Conservation (phyloP, 2,888 invertebrate genomes). For the Leucophora obtusa region DNA sequence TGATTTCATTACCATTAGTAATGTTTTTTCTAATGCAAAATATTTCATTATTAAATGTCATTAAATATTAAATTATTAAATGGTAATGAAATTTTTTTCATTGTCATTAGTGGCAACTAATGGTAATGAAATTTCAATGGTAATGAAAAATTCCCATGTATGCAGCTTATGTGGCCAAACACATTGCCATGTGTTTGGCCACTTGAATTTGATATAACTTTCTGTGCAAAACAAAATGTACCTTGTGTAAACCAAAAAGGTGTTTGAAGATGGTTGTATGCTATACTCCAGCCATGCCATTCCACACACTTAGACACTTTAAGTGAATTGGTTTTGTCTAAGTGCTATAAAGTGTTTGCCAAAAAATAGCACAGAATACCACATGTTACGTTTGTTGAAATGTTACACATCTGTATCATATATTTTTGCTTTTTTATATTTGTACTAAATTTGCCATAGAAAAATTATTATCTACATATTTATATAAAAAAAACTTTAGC, state of each 20-base stretch:
- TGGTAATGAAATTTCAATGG: too few relatives aligned
- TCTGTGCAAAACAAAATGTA: neutral
- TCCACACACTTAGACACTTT: neutral
- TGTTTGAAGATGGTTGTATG: neutral
- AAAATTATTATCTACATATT: neutral
- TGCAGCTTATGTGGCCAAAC: too few relatives aligned
- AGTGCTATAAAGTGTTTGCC: neutral
- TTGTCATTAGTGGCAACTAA: too few relatives aligned
- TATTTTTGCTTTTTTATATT: too few relatives aligned
- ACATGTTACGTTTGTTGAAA: neutral
- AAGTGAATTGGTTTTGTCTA: too few relatives aligned
- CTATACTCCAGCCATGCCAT: neutral
- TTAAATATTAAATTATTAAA: too few relatives aligned
- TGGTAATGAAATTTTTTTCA: too few relatives aligned
- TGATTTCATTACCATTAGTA: too few relatives aligned
- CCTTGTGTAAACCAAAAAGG: neutral
- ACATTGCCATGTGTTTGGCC: conserved; percentile 4
- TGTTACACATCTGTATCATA: neutral
- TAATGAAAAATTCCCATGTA: too few relatives aligned
- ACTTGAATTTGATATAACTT: neutral
- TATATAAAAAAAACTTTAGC: neutral
- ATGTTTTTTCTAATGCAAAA: too few relatives aligned
- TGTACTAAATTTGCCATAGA: neutral
- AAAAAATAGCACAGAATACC: neutral
- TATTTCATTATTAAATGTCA: too few relatives aligned